Evolutionary conservation across 2,113 vertebrate species (phyloP).

Genomic region (Coracopsis vasa): DNA sequence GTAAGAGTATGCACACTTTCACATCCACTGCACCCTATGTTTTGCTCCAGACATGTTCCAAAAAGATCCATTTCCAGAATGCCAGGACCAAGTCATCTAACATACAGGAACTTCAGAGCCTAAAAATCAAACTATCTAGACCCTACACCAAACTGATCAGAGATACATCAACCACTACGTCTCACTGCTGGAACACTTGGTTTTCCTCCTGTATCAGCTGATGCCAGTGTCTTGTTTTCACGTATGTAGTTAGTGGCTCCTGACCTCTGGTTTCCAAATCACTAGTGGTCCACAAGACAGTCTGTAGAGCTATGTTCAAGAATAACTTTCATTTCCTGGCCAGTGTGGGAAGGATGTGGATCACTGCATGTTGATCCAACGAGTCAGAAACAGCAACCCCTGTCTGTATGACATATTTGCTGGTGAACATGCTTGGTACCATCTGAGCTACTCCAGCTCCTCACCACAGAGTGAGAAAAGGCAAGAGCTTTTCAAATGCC

Average conservation of each 20-base stretch:
- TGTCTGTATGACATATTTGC: fast-evolving
- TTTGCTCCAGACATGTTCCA: background rate
- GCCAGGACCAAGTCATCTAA: background rate
- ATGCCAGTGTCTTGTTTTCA: background rate
- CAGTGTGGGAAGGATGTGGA: background rate
- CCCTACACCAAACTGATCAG: background rate
- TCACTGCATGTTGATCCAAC: fast-evolving
- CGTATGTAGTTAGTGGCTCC: background rate
- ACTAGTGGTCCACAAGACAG: background rate
- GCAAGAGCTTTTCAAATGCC: background rate
- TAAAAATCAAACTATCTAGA: background rate
- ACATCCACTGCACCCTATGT: background rate
- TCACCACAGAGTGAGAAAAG: background rate
- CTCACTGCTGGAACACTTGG: background rate
- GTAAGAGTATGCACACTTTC: background rate
- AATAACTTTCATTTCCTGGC: background rate
- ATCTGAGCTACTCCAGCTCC: background rate
- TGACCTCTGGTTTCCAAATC: background rate
- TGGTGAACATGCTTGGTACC: background rate
- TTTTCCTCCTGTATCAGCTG: background rate
- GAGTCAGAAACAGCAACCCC: background rate
- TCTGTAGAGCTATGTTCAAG: background rate
- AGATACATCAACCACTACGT: background rate
- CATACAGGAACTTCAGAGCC: background rate
- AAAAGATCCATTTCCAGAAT: background rate